Percentiles rank a stretch among this genome's conserved stretches.
Conservation (phyloP, 92 coral and sea anemone genomes). For the Galaxea fascicularis region DNA sequence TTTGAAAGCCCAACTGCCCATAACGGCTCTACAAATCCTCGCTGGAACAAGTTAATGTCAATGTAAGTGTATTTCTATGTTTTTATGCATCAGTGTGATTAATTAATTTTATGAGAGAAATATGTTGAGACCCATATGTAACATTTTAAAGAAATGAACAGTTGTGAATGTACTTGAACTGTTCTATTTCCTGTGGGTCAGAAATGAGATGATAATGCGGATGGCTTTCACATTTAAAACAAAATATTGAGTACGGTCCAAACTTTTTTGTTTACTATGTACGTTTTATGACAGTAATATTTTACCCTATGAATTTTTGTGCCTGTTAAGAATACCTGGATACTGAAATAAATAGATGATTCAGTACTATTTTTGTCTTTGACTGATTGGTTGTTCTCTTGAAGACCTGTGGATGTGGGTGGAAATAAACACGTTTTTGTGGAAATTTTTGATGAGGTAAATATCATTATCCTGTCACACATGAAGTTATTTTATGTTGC, state of each 20-base stretch:
- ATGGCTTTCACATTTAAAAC: no score
- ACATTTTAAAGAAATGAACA: no score
- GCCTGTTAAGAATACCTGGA: not conserved
- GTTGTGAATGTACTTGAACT: no score
- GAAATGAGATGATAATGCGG: no score
- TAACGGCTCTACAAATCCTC: slow-evolving; percentile 95
- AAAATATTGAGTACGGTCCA: no score
- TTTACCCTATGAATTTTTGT: not conserved
- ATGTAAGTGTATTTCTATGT: slow-evolving; percentile 58
- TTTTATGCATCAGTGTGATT: no score
- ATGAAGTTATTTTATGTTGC: no score
- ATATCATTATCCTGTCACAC: not conserved
- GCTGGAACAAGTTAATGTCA: slow-evolving; percentile 95
- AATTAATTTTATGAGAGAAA: no score
- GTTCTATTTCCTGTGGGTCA: no score
- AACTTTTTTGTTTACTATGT: not conserved
- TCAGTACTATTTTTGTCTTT: not conserved
- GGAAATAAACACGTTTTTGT: slow-evolving; percentile 72
- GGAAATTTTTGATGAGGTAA: slow-evolving; percentile 96
- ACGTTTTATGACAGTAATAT: not conserved
- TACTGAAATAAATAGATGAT: not conserved
- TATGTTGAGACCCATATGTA: no score
- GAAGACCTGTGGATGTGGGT: slow-evolving; percentile 77
- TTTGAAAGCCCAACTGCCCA: slow-evolving; percentile 95
- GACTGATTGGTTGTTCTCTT: slow-evolving; percentile 4